Conservation (phyloP, 2,797 vertebrate species). For the Fringilla coelebs region DNA sequence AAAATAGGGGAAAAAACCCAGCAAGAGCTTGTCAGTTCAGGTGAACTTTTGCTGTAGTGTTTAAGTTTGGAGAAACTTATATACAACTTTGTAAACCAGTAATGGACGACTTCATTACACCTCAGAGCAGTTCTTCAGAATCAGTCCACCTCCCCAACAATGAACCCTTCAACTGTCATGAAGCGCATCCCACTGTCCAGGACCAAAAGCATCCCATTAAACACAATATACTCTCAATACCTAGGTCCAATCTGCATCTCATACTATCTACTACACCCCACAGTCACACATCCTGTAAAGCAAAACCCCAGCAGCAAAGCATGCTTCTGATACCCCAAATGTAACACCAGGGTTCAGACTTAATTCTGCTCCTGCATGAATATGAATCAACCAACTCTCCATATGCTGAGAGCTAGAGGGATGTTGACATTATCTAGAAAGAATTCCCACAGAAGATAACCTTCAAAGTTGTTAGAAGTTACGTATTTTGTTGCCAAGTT, state of each 20-base stretch:
- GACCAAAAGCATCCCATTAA: not conserved
- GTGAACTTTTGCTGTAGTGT: not conserved
- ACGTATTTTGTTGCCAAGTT: constrained; percentile 26
- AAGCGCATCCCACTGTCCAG: not conserved
- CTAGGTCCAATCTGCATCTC: not conserved
- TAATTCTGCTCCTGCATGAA: not conserved
- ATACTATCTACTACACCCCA: not conserved
- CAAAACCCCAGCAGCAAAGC: not conserved
- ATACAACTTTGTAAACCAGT: not conserved
- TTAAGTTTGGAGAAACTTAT: not conserved
- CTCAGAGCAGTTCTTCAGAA: not conserved
- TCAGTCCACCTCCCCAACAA: not conserved
- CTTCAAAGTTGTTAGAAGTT: constrained; percentile 52
- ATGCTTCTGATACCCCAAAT: not conserved
- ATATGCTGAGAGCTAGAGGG: constrained; percentile 17
- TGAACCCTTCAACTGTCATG: not conserved
- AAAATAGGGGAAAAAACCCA: not conserved
- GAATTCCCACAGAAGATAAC: constrained; percentile 56
- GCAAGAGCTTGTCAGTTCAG: not conserved
- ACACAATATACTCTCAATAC: not conserved
- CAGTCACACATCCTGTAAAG: not conserved
- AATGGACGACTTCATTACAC: not conserved
- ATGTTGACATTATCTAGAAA: constrained; percentile 57
- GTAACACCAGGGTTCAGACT: not conserved
- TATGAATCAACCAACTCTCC: constrained; percentile 1